Conservation (phyloP, 2,888 invertebrate species). For the Lasioglossum zephyrum region DNA sequence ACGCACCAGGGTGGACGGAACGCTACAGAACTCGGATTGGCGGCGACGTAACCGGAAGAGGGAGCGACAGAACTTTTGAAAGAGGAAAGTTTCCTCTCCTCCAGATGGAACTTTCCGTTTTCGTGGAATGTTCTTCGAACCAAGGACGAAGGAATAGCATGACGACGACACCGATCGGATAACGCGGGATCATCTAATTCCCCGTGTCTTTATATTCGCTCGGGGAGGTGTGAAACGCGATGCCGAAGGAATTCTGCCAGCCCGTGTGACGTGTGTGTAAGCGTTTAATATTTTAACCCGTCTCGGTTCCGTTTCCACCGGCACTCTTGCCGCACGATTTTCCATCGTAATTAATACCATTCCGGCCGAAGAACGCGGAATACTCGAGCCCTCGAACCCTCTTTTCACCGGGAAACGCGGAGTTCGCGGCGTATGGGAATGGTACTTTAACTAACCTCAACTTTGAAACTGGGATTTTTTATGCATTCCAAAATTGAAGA, state of each 20-base stretch:
- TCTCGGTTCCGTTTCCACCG: not conserved
- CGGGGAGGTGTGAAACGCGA: constrained; percentile 43
- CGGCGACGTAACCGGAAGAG: constrained; percentile 1
- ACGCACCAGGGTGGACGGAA: not conserved
- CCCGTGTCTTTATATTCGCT: constrained; percentile 37
- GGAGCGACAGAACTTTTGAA: not conserved
- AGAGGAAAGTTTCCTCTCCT: constrained; percentile 36
- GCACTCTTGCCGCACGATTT: not conserved
- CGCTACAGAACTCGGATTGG: not conserved
- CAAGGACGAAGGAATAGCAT: not conserved
- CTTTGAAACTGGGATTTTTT: not conserved
- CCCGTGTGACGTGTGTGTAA: not conserved
- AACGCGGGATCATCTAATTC: constrained; percentile 52
- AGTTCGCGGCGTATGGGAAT: not conserved
- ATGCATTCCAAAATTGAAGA: not conserved
- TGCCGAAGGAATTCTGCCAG: constrained; percentile 21
- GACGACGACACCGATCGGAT: constrained; percentile 36
- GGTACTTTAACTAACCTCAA: not conserved
- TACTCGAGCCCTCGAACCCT: not conserved
- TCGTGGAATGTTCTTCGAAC: not conserved
- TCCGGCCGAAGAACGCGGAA: not conserved
- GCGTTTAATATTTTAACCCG: constrained; percentile 38
- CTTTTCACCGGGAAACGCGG: not conserved
- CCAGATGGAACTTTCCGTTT: not conserved
- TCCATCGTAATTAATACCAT: constrained; percentile 10